Conservation (phyloP, 2,113 vertebrate genomes). For the Oncorhynchus keta region DNA sequence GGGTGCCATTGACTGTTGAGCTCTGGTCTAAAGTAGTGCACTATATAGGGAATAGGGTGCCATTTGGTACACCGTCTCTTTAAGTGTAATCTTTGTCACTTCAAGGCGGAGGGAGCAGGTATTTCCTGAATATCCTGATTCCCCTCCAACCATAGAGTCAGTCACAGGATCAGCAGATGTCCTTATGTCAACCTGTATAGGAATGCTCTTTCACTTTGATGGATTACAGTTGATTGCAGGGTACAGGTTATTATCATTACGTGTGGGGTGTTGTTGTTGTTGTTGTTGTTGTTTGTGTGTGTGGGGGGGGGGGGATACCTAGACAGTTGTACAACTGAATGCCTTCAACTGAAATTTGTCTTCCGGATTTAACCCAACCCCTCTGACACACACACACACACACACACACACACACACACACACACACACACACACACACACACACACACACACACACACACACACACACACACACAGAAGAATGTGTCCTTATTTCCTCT, state of each 20-base stretch:
- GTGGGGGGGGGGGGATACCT: not conserved
- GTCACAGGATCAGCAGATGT: slow-evolving; percentile 7
- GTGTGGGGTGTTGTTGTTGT: not conserved
- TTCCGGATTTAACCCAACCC: too few relatives aligned
- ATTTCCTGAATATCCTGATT: slow-evolving; percentile 75
- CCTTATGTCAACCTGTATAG: not conserved
- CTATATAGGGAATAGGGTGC: too few relatives aligned
- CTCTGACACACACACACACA: not conserved
- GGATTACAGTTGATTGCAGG: not conserved
- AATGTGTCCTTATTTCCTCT: not conserved
- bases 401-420: not conserved
- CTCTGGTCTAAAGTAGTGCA: too few relatives aligned
- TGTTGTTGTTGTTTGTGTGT: not conserved
- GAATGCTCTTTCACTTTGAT: slow-evolving; percentile 22
- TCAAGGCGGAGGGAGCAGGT: slow-evolving; percentile 69
- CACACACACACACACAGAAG: not conserved
- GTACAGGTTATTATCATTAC: not conserved
- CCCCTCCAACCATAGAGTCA: slow-evolving; percentile 25
- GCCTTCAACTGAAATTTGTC: too few relatives aligned
- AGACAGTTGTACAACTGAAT: too few relatives aligned
- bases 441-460: too few relatives aligned
- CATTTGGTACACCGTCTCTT: not conserved
- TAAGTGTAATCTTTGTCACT: slow-evolving; percentile 47
- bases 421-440: not conserved
- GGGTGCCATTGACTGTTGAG: too few relatives aligned